A percentile compares a stretch with the other conserved stretches of the same genome.
phyloP scores from a whole-genome alignment of 2,113 vertebrate genomes.

The Urocolius indicus region DNA sequence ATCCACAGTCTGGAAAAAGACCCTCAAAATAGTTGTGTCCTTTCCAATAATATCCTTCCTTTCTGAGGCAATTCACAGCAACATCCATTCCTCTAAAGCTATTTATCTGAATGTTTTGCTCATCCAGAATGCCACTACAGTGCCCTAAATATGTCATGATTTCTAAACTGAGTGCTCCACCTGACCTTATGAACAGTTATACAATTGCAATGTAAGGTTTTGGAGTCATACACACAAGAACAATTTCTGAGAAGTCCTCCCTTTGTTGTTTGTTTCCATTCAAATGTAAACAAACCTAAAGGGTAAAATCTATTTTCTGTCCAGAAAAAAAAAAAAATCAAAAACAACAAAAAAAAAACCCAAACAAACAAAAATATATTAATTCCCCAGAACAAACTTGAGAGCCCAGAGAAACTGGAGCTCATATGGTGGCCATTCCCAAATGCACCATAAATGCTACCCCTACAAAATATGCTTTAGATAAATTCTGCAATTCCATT shows the following conservation, averaged over 20 bases:
- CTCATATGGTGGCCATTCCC: background rate
- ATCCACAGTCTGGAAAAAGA: background rate
- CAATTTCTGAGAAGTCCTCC: background rate
- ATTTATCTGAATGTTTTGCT: background rate
- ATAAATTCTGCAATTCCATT: slow-evolving; percentile 18
- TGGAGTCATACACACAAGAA: background rate
- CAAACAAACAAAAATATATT: background rate
- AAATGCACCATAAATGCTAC: background rate
- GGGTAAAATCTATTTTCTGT: background rate
- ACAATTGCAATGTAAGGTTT: background rate
- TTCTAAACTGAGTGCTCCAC: background rate
- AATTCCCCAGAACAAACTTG: background rate
- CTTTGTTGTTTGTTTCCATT: background rate
- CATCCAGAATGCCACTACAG: background rate
- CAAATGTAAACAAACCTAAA: background rate
- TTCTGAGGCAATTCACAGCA: background rate
- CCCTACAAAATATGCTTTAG: background rate
- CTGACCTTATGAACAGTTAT: background rate
- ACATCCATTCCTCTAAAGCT: background rate
- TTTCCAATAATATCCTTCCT: background rate
- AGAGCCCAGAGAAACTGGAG: background rate
- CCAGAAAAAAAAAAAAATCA: background rate
- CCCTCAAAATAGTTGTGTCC: background rate
- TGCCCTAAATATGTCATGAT: background rate
- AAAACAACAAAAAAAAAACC: no score